Conservation (phyloP, 2,888 invertebrate genomes). For the Rhingia rostrata region DNA sequence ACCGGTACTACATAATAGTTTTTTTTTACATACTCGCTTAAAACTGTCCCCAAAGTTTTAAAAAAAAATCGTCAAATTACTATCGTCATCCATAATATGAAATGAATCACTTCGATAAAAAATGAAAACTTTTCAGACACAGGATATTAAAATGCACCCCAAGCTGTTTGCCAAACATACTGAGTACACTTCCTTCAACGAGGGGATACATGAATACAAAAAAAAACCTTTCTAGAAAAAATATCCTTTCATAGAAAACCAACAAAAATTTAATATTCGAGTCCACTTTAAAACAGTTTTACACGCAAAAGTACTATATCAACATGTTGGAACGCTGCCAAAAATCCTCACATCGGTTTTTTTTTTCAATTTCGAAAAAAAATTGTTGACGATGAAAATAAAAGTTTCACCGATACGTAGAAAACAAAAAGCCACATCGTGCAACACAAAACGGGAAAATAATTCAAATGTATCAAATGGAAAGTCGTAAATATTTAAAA, state of each 20-base stretch:
- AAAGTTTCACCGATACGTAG: constrained; percentile 3
- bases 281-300: constrained; percentile 42
- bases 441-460: constrained; percentile 3
- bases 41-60: too few relatives aligned
- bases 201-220: too few relatives aligned
- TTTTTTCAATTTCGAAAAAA: not conserved
- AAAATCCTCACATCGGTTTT: not conserved
- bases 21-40: too few relatives aligned
- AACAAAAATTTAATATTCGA: not conserved
- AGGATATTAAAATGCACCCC: too few relatives aligned
- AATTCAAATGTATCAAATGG: constrained; percentile 37
- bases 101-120: too few relatives aligned
- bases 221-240: too few relatives aligned
- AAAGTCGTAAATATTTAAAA: constrained; percentile 32
- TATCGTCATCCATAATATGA: too few relatives aligned
- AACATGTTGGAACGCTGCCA: constrained; percentile 39
- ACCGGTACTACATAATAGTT: too few relatives aligned
- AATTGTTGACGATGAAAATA: constrained; percentile 4
- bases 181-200: too few relatives aligned
- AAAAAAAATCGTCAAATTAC: too few relatives aligned
- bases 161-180: not conserved
- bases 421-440: constrained; percentile 1
- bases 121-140: too few relatives aligned
- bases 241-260: not conserved
- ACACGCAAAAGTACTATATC: constrained; percentile 8